Evolutionary conservation across 1,140 invertebrate species (phyloP).

Genomic region (Ips nitidus): DNA sequence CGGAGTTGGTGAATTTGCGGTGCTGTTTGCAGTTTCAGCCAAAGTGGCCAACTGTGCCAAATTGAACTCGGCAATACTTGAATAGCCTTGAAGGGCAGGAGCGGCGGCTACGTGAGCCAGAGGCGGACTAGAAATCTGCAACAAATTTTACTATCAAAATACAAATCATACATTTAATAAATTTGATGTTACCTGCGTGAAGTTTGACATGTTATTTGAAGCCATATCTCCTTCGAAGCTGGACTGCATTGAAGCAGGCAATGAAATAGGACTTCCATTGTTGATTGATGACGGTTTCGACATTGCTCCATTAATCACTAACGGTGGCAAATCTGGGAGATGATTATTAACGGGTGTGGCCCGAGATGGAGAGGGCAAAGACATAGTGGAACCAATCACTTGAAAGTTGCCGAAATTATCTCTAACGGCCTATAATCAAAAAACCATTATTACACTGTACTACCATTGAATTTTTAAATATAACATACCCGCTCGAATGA

Average conservation of each 20-base stretch:
- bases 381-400: conserved; percentile 55
- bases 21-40: conserved; percentile 65
- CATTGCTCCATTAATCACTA: conserved; percentile 41
- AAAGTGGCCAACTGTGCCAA: conserved; percentile 77
- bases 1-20: conserved; percentile 67
- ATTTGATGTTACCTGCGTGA: conserved; percentile 49
- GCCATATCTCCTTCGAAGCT: conserved; percentile 70
- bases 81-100: conserved; percentile 56
- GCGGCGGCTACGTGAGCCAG: conserved; percentile 53
- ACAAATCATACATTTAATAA: not conserved
- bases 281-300: conserved; percentile 27
- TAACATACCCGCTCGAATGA: conserved; percentile 67
- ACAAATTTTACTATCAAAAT: not conserved
- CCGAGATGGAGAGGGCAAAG: conserved; percentile 2
- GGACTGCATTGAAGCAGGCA: conserved; percentile 71
- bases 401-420: conserved; percentile 73
- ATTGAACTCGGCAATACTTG: conserved; percentile 82
- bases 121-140: conserved; percentile 52
- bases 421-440: conserved; percentile 51
- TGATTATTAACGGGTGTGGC: conserved; percentile 11
- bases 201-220: conserved; percentile 48
- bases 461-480: not conserved
- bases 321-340: conserved; percentile 33
- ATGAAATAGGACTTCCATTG: conserved; percentile 62
- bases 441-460: not conserved